Evolutionary conservation across 2,113 vertebrate genomes (phyloP).

Genomic region (Petrocephalus microphthalmus): DNA sequence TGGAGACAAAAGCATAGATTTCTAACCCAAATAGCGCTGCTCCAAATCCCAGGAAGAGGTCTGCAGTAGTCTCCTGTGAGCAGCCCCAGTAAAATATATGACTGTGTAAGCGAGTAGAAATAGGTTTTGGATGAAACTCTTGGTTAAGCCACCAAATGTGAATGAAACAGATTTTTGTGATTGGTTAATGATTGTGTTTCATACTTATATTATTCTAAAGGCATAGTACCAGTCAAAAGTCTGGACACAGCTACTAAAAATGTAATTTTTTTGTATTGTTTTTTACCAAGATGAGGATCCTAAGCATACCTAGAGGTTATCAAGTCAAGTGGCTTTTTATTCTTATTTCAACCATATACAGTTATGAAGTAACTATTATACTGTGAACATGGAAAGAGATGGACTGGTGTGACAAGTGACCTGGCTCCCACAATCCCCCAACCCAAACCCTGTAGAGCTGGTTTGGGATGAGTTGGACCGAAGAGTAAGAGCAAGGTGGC

Average conservation of each 20-base stretch:
- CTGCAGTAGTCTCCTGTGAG: background rate
- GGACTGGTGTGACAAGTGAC: background rate
- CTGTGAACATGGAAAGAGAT: background rate
- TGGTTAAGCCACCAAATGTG: background rate
- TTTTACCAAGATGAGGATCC: background rate
- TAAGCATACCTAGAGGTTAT: background rate
- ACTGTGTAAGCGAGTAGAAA: background rate
- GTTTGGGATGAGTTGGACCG: background rate
- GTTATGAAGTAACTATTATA: background rate
- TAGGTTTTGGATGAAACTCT: background rate
- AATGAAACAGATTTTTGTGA: background rate
- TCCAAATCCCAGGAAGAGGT: background rate
- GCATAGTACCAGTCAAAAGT: background rate
- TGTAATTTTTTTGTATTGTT: background rate
- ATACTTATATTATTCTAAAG: background rate
- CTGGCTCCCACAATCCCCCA: background rate
- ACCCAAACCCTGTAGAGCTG: background rate
- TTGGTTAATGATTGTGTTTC: background rate
- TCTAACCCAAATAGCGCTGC: background rate
- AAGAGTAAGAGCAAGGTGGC: background rate
- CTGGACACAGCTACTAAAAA: background rate
- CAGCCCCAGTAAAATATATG: background rate
- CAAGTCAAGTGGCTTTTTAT: background rate
- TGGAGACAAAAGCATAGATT: background rate
- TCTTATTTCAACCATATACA: background rate